These are phyloP conservation scores for Mycetomoellerius zeteki DNA, from an alignment of 1,140 invertebrate genomes.

Conservation along the genomic window DNA sequence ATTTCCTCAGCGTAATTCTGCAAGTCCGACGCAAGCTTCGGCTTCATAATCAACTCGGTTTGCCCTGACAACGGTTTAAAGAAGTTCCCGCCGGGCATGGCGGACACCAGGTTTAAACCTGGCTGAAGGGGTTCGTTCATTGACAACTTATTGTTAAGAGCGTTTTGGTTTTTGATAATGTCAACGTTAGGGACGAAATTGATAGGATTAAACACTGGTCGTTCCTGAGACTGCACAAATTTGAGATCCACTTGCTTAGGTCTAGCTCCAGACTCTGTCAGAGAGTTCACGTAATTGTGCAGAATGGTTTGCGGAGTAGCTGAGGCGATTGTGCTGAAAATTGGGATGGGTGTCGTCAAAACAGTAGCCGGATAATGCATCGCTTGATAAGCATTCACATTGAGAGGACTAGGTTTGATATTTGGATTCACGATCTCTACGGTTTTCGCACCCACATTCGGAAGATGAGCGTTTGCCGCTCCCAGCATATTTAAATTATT, in stretches of 20 bases:
- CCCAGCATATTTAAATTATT: slow-evolving; percentile 74
- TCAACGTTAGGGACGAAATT: slow-evolving; percentile 84
- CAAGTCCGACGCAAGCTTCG: slow-evolving; percentile 81
- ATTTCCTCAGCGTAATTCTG: slow-evolving; percentile 85
- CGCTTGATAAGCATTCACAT: slow-evolving; percentile 72
- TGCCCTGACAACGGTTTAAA: slow-evolving; percentile 78
- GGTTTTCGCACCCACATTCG: slow-evolving; percentile 80
- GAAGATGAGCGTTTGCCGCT: slow-evolving; percentile 79
- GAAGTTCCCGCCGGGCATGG: slow-evolving; percentile 83
- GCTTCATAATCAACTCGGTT: slow-evolving; percentile 77
- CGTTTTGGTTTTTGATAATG: slow-evolving; percentile 81
- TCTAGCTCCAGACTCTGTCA: slow-evolving; percentile 80
- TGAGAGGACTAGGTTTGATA: slow-evolving; percentile 79
- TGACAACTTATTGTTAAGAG: slow-evolving; percentile 80
- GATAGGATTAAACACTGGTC: slow-evolving; percentile 82
- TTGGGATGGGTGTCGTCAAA: slow-evolving; percentile 84
- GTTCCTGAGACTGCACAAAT: slow-evolving; percentile 65
- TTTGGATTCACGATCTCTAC: slow-evolving; percentile 85
- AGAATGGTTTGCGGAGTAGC: slow-evolving; percentile 71
- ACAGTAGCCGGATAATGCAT: slow-evolving; percentile 80
- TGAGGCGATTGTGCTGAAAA: slow-evolving; percentile 81
- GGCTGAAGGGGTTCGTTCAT: slow-evolving; percentile 74
- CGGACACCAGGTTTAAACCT: slow-evolving; percentile 80
- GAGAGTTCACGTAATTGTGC: slow-evolving; percentile 78
- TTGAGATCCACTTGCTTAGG: slow-evolving; percentile 61